Evolutionary conservation across 2,888 invertebrate genomes (phyloP).

Genomic region (Tanytarsus gracilentus): DNA sequence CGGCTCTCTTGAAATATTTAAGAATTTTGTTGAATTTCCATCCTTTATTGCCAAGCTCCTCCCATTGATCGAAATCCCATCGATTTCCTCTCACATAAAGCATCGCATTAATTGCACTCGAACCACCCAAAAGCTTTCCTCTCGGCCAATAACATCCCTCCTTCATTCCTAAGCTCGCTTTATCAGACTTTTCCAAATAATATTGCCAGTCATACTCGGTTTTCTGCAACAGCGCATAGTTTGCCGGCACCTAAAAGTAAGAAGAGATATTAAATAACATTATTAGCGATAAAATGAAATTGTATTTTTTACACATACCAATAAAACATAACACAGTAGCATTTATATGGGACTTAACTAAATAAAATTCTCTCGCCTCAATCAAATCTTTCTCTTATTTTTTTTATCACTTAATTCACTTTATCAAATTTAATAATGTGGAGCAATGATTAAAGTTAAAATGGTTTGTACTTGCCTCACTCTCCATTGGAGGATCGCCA

Average conservation of each 20-base stretch:
- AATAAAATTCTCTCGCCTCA: too few species aligned
- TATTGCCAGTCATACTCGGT: constrained; percentile 41
- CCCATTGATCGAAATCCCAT: constrained; percentile 55
- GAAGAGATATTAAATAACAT: constrained; percentile 35
- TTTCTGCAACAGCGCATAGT: constrained; percentile 28
- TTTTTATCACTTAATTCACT: neutral
- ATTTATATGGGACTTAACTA: too few species aligned
- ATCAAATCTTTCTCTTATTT: too few species aligned
- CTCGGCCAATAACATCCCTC: constrained; percentile 47
- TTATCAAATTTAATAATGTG: neutral
- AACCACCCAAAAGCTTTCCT: constrained; percentile 58
- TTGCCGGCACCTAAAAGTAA: constrained; percentile 47
- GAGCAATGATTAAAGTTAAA: neutral
- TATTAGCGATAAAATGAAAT: neutral
- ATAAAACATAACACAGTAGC: constrained; percentile 16
- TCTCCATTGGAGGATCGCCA: constrained; percentile 43
- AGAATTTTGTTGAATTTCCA: constrained; percentile 57
- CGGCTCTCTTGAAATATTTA: constrained; percentile 72
- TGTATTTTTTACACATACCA: constrained; percentile 15
- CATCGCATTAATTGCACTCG: constrained; percentile 56
- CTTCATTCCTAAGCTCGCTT: constrained; percentile 39
- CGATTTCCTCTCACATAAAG: constrained; percentile 55
- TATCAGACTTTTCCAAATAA: constrained; percentile 43
- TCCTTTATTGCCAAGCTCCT: constrained; percentile 49
- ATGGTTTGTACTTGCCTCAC: constrained; percentile 35